Percentiles rank a stretch among this genome's conserved stretches.
Conservation (phyloP, 2,888 invertebrate species). For the Netelia melanura region DNA sequence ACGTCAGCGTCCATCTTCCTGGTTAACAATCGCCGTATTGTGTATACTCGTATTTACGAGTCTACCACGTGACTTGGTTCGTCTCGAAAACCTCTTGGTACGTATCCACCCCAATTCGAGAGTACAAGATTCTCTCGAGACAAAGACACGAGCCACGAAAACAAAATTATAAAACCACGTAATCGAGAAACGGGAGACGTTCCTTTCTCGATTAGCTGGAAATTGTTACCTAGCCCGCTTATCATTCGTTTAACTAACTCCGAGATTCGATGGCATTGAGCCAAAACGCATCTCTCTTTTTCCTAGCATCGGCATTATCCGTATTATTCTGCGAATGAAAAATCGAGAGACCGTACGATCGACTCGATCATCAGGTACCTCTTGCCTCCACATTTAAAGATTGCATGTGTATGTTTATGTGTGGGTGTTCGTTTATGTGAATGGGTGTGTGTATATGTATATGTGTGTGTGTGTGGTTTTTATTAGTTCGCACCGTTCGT, state of each 20-base stretch:
- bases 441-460: background rate
- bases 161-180: background rate
- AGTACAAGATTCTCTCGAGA: no score
- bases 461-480: constrained; percentile 18
- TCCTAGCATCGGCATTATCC: background rate
- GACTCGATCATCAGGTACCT: constrained; percentile 58
- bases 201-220: background rate
- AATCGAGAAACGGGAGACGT: background rate
- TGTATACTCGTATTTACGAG: background rate
- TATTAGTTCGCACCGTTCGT: background rate
- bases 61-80: background rate
- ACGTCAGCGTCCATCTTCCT: constrained; percentile 12
- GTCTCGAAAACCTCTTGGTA: no score
- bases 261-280: constrained; percentile 6
- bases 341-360: constrained; percentile 42
- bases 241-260: constrained; percentile 41
- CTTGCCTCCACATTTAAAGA: constrained; percentile 45
- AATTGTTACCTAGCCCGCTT: constrained; percentile 42
- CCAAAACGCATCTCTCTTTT: constrained; percentile 8
- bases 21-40: background rate
- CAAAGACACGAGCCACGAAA: background rate
- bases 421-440: constrained; percentile 3
- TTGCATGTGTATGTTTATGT: background rate
- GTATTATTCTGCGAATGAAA: constrained; percentile 25
- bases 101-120: no score